These are phyloP conservation scores for Papilio dardanus DNA, from an alignment of 1,140 invertebrate genomes.

Conservation along the genomic window DNA sequence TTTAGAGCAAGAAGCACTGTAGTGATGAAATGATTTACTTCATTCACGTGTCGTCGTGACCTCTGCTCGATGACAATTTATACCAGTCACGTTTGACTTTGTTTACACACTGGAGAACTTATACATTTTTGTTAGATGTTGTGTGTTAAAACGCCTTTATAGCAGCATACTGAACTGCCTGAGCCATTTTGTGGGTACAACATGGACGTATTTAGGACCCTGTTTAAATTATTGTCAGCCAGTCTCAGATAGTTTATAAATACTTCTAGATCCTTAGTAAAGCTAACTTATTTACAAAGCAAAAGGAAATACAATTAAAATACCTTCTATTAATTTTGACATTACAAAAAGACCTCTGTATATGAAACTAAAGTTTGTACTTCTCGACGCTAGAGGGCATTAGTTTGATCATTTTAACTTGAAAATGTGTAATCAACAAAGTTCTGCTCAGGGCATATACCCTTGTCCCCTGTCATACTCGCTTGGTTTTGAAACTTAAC, in stretches of 20 bases:
- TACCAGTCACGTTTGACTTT: conserved; percentile 41
- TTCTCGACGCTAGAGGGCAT: not conserved
- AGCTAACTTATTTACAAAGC: not conserved
- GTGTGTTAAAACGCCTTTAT: not conserved
- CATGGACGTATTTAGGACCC: no score
- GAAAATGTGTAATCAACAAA: not conserved
- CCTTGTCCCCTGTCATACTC: not conserved
- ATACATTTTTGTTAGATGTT: not conserved
- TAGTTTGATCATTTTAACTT: not conserved
- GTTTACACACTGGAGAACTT: not conserved
- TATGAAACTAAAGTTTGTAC: not conserved
- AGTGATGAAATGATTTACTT: conserved; percentile 48
- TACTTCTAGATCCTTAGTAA: not conserved
- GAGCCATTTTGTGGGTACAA: not conserved
- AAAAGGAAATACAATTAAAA: no score
- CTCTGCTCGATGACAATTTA: conserved; percentile 33
- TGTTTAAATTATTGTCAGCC: not conserved
- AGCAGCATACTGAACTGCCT: not conserved
- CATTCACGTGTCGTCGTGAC: conserved; percentile 47
- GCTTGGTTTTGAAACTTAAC: not conserved
- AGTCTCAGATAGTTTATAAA: not conserved
- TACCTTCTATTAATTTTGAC: no score
- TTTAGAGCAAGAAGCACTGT: conserved; percentile 40
- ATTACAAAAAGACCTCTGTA: no score
- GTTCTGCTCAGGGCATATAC: no score